Conservation (phyloP, 2,797 vertebrate species). For the Hydrocynus forskahlii region DNA sequence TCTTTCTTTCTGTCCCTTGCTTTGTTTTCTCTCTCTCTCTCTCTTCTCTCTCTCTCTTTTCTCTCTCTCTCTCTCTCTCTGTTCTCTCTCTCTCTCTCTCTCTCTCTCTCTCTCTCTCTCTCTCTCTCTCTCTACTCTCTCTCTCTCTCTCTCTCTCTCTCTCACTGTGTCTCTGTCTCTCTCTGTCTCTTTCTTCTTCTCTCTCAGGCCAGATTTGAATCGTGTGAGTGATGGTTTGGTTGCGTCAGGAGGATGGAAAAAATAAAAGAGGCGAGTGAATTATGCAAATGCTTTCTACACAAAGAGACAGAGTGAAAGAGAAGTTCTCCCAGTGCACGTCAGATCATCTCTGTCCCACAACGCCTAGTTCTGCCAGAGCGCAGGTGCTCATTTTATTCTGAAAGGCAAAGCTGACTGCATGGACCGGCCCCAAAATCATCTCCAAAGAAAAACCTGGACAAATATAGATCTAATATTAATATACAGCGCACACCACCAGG, state of each 20-base stretch:
- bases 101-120: not conserved
- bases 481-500: no score
- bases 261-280: not conserved
- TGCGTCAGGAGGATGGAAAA: not conserved
- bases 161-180: not conserved
- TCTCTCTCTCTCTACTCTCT: not conserved
- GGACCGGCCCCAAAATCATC: not conserved
- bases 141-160: not conserved
- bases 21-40: no score
- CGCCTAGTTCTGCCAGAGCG: not conserved
- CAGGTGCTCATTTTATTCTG: not conserved
- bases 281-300: not conserved
- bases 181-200: not conserved
- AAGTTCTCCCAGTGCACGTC: not conserved
- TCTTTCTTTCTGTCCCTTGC: no score
- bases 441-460: not conserved
- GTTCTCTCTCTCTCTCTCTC: not conserved
- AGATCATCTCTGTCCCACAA: not conserved
- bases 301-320: not conserved
- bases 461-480: no score
- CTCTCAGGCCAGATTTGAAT: not conserved
- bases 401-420: not conserved
- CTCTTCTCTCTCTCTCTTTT: no score
- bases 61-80: not conserved
- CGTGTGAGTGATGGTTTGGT: not conserved